phyloP scores from a whole-genome alignment of 2,797 vertebrate genomes.

The Caiman crocodilus region DNA sequence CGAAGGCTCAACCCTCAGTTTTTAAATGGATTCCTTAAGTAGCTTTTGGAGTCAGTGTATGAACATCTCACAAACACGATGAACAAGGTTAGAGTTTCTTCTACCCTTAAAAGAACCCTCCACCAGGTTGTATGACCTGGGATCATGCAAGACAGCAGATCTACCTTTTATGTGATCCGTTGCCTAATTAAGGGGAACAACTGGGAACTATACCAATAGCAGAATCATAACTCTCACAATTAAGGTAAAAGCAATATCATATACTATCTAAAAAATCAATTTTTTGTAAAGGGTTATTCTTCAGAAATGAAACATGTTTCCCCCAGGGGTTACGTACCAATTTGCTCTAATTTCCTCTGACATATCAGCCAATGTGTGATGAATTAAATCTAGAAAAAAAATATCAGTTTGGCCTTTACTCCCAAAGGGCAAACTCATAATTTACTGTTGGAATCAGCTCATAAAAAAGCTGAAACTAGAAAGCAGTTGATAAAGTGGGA shows the following conservation, averaged over 20 bases:
- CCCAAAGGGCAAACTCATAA: conserved; percentile 51
- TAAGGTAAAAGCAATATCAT: fast-evolving
- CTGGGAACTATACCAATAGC: fast-evolving
- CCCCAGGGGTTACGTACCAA: conserved; percentile 33
- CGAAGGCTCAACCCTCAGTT: too few relatives aligned
- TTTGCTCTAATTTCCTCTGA: conserved; percentile 75
- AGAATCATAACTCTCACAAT: background rate
- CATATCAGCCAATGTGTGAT: conserved; percentile 64
- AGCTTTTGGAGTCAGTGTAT: background rate
- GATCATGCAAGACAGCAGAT: background rate
- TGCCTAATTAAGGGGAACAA: fast-evolving
- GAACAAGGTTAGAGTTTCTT: background rate
- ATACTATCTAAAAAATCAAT: fast-evolving
- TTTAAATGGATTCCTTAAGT: background rate
- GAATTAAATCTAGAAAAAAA: conserved; percentile 64
- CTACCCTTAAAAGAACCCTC: background rate
- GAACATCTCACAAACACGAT: background rate
- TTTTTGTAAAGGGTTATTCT: background rate
- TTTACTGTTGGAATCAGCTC: conserved; percentile 52
- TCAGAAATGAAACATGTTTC: background rate
- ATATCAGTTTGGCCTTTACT: conserved; percentile 60
- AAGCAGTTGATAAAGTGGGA: conserved; percentile 57
- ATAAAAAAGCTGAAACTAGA: conserved; percentile 55
- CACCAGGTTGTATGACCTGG: background rate
- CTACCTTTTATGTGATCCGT: background rate